Conservation (phyloP, 2,888 invertebrate genomes). For the Leucophora obtusa region DNA sequence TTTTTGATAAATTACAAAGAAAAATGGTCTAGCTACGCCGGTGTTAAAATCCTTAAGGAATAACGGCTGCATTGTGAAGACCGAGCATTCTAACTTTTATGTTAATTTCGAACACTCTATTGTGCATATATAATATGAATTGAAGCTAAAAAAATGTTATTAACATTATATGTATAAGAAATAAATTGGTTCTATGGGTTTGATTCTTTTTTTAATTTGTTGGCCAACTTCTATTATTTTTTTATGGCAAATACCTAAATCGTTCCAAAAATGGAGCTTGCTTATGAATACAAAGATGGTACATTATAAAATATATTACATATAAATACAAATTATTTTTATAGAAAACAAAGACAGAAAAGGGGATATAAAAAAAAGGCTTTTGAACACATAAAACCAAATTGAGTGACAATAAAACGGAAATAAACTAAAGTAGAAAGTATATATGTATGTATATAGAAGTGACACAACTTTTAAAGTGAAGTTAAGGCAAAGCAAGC, state of each 20-base stretch:
- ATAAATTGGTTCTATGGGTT: too few relatives aligned
- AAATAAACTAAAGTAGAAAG: constrained; percentile 59
- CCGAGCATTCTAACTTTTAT: too few relatives aligned
- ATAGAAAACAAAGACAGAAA: constrained; percentile 31
- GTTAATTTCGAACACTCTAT: too few relatives aligned
- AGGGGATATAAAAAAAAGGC: constrained; percentile 44
- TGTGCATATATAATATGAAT: too few relatives aligned
- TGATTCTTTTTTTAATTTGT: background rate
- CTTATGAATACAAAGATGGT: constrained; percentile 24
- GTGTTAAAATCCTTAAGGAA: too few relatives aligned
- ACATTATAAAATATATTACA: constrained; percentile 30
- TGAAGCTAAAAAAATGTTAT: too few relatives aligned
- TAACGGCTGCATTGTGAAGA: too few relatives aligned
- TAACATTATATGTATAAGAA: too few relatives aligned
- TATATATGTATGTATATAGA: background rate
- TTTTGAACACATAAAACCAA: constrained; percentile 57
- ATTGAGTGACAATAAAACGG: constrained; percentile 63
- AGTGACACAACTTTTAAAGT: constrained; percentile 1
- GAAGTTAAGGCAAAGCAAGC: constrained; percentile 16
- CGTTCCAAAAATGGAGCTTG: constrained; percentile 14
- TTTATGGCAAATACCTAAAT: constrained; percentile 16
- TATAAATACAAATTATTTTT: constrained; percentile 44
- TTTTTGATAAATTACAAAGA: too few relatives aligned
- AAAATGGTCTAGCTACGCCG: too few relatives aligned
- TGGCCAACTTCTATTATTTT: background rate